Evolutionary conservation across 2,797 vertebrate genomes (phyloP), one percentile per base, ranked within the genome.

Genomic region (Lithobates pipiens): DNA sequence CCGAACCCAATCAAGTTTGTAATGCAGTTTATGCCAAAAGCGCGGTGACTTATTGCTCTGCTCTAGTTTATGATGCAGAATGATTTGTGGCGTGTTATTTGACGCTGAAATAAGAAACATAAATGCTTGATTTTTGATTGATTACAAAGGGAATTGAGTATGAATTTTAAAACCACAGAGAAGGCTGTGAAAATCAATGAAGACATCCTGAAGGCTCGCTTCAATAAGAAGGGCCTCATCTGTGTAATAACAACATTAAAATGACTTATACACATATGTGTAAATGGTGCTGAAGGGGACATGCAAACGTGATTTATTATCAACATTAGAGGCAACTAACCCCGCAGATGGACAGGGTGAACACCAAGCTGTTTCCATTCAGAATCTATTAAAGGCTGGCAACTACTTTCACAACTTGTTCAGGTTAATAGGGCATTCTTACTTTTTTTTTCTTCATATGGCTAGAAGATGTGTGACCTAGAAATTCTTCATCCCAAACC

Each of bases 171-270:
- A 72, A 39, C 32, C 46, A 54, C 34, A 32, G 68, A 57, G 69
- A 72, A 27, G n/a, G 23, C 50, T 39, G 44, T 11, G 46, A 72
- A 73, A 73, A 81, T 73, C 69, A 61, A 73, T 81, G n/a, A 81
- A 73, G 69, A 39, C 32, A n/a, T 70, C 69, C 69, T 61, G 77
- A 10, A 29, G 79, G 50, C 69, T 39, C 11, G 10, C n/a, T 21
- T 71, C 44, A 27, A 10, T 80, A 18, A 57, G 79, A 29, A 80
- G 68, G 68, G 79, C 54, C 79, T 80, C 69, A 72, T 80, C 79
- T 72, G 79, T 81, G 69, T 73, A 70, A 80, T 80, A 67, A 70
- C 67, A 80, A 54, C 77, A 70, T 34, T 80, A 34, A 69, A 32
- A 15, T 29, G 44, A 32, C 42, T 27, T 80, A 46, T 46, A 50